These are phyloP conservation scores for Scaptomyza reducta DNA, from an alignment of 2,888 invertebrate genomes.

Conservation along the genomic window DNA sequence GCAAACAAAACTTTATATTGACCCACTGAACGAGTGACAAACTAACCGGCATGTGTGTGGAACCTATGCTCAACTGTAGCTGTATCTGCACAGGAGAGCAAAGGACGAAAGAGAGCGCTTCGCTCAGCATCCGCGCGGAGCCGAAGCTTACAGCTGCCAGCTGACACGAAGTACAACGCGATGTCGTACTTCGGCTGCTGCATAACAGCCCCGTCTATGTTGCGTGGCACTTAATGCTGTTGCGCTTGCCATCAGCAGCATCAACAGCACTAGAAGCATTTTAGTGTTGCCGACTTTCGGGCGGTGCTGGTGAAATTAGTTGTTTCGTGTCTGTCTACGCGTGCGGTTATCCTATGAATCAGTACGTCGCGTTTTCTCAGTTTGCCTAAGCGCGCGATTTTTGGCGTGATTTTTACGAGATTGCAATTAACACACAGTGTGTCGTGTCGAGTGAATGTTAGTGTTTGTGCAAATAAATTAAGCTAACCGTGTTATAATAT, in stretches of 20 bases:
- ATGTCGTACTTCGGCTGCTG: constrained; percentile 22
- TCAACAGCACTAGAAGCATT: constrained; percentile 26
- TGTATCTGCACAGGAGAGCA: constrained; percentile 59
- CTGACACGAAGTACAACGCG: constrained; percentile 26
- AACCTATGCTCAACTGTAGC: constrained; percentile 47
- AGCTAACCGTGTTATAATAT: constrained; percentile 14
- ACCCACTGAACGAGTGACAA: constrained; percentile 80
- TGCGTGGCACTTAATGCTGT: constrained; percentile 48
- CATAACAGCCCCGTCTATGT: constrained; percentile 50
- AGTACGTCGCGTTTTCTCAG: constrained; percentile 4
- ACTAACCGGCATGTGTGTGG: constrained; percentile 38
- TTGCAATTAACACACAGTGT: constrained; percentile 48
- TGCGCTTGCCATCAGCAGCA: constrained; percentile 53
- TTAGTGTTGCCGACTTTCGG: constrained; percentile 54
- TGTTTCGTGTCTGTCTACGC: constrained; percentile 77
- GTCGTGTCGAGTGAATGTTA: constrained; percentile 15
- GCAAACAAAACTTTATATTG: constrained; percentile 69
- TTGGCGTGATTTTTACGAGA: constrained; percentile 40
- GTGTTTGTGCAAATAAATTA: constrained; percentile 46
- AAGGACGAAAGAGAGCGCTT: constrained; percentile 13
- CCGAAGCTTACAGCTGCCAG: constrained; percentile 42
- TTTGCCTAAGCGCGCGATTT: constrained; percentile 13
- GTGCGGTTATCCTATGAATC: constrained; percentile 67
- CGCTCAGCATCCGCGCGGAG: constrained; percentile 54
- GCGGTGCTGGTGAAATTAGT: constrained; percentile 67